Evolutionary conservation across 2,113 vertebrate genomes (phyloP), one percentile per base, ranked within the genome.

Genomic region (Salvator merianae): DNA sequence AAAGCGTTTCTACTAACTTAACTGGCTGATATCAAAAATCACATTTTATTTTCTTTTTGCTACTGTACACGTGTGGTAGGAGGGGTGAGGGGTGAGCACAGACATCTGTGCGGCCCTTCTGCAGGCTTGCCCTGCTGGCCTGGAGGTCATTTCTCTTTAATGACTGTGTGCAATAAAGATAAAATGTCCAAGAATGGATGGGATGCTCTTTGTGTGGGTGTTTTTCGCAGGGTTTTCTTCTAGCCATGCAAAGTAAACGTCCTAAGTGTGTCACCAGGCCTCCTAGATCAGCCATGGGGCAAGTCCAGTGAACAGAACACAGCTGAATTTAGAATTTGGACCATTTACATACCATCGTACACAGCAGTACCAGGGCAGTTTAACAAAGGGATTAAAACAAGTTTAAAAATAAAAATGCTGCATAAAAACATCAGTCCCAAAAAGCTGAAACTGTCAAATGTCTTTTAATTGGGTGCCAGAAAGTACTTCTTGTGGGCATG

Each of bases 111-210:
- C 7, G 5, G 10, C 30, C 43, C 43, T 20, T 26, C 69, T 70
- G 30, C 40, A 43, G n/a, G 30, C 18, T 68, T 12, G 8, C 36
- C 40, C 40, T 26, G 22, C 68, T 69, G 28, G 47, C 16, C 18
- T 68, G 40, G 26, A 38, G 7, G 24, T 24, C 3, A n/a, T 34
- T 36, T 36, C 63, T 68, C 55, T 32, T 38, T 38, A 59, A 77
- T 24, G 36, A 24, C 53, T 1, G 5, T 13, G 38, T 53, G 74
- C 82, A 84, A 84, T 84, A 84, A 84, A 83, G 75, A 32, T 12
- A 43, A 43, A 14, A 77, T n/a, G 38, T n/a, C 43, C 28, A 22
- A 18, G n/a, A 53, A 30, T 8, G 3, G n/a, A 3, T 1, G 65
- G 2, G 28, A 8, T 24, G 30, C 2, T 12, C 30, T n/a, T 30